Conservation (phyloP, 2,797 vertebrate species). For the Aythya fuligula region DNA sequence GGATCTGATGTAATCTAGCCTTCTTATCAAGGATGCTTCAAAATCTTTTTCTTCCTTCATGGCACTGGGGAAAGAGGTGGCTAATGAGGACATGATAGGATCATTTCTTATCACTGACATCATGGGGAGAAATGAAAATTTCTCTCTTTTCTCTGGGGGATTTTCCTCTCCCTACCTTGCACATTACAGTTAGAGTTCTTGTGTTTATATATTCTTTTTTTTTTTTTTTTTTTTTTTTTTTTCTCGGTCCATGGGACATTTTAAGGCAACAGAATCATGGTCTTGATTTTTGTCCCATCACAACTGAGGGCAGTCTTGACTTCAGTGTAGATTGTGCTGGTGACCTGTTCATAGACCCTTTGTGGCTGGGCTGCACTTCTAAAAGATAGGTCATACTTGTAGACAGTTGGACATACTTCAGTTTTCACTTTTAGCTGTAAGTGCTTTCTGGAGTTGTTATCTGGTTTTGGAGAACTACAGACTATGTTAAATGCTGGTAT, state of each 20-base stretch:
- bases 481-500: not conserved
- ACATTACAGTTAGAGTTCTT: not conserved
- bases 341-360: not conserved
- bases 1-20: not conserved
- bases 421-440: not conserved
- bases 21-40: not conserved
- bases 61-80: not conserved
- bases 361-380: not conserved
- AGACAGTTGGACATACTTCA: not conserved
- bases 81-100: not conserved
- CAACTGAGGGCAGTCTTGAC: not conserved
- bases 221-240: no score
- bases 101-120: not conserved
- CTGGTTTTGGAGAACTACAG: not conserved
- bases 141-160: not conserved
- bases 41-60: not conserved
- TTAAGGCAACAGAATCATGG: not conserved
- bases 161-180: not conserved
- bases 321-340: not conserved
- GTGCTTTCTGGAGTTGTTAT: not conserved
- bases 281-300: not conserved
- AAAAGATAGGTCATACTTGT: not conserved
- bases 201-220: not conserved
- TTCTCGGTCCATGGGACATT: not conserved
- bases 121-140: not conserved